Conservation (phyloP, 1,140 invertebrate genomes). For the Orchesella cincta region DNA sequence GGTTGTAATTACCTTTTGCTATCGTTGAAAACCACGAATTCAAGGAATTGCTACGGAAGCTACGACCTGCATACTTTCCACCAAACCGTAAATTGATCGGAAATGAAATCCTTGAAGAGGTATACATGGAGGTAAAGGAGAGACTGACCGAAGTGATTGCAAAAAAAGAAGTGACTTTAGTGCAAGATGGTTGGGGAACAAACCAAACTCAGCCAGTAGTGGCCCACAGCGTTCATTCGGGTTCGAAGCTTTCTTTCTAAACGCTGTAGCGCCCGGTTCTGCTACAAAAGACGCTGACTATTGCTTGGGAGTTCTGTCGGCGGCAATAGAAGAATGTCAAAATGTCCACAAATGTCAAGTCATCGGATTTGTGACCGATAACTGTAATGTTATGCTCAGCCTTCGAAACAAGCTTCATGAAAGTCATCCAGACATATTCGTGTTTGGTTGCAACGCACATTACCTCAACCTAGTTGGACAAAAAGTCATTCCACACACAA, state of each 20-base stretch:
- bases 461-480: conserved; percentile 23
- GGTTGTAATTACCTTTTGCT: no score
- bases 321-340: background rate
- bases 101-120: no score
- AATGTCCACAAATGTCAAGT: background rate
- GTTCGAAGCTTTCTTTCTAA: background rate
- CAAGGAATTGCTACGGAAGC: no score
- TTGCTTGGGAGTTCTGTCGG: conserved; percentile 3
- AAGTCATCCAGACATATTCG: background rate
- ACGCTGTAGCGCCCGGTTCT: background rate
- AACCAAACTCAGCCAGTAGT: conserved; percentile 29
- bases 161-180: conserved; percentile 17
- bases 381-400: background rate
- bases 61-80: no score
- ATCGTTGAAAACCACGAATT: no score
- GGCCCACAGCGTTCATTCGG: background rate
- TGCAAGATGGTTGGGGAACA: conserved; percentile 38
- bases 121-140: no score
- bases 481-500: background rate
- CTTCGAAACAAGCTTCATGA: background rate
- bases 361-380: conserved; percentile 30
- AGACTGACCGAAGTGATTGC: background rate
- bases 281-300: conserved; percentile 22
- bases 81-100: no score
- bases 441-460: conserved; percentile 29